These are phyloP conservation scores for Apodemia hepburni DNA, from an alignment of 2,888 invertebrate species.

Conservation along the genomic window DNA sequence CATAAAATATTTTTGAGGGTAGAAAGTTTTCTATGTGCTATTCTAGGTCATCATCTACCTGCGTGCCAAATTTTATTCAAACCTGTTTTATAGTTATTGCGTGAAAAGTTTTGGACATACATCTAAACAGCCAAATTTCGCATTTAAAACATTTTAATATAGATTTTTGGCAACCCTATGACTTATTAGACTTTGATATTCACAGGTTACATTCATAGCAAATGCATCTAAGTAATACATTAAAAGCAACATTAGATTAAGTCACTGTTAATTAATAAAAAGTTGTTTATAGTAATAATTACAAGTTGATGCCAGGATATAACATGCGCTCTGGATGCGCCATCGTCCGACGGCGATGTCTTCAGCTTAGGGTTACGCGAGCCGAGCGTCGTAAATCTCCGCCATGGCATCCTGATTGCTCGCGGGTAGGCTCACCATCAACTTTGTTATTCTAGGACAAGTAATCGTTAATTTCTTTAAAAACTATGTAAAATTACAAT, in stretches of 20 bases:
- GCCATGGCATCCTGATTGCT: conserved; percentile 8
- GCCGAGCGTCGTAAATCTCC: conserved; percentile 5
- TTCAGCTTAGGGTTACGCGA: not conserved
- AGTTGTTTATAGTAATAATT: not conserved
- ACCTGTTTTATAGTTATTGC: no score
- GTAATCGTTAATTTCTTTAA: not conserved
- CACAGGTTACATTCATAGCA: not conserved
- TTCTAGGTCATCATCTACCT: no score
- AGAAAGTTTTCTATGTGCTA: no score
- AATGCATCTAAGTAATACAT: not conserved
- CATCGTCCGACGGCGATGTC: not conserved
- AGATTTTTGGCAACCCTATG: no score
- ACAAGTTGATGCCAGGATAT: not conserved
- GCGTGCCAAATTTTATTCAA: no score
- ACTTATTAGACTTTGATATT: not conserved
- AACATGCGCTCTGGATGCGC: not conserved
- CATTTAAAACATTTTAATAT: no score
- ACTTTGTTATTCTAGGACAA: not conserved
- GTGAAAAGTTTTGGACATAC: no score
- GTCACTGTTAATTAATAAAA: not conserved
- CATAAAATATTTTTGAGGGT: no score
- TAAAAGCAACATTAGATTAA: not conserved
- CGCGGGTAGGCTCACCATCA: not conserved
- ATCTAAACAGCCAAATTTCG: no score
- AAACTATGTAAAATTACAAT: no score